These are phyloP conservation scores for Dasysyrphus albostriatus DNA, from an alignment of 2,888 invertebrate genomes.

Conservation along the genomic window DNA sequence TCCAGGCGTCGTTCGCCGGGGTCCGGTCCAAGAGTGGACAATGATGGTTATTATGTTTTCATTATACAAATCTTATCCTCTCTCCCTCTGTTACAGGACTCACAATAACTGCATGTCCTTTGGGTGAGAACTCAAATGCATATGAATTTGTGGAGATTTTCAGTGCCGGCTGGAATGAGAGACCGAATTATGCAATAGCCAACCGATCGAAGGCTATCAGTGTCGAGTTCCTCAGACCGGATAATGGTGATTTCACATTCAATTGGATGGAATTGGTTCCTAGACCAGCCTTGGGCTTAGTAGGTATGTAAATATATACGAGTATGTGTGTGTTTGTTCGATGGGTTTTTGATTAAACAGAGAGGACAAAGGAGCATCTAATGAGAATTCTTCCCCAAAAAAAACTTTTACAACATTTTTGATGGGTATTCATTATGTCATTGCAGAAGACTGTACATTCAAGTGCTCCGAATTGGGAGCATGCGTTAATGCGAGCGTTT, in stretches of 20 bases:
- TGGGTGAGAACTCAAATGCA: conserved; percentile 84
- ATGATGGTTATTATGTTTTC: conserved; percentile 29
- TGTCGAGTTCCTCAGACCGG: conserved; percentile 91
- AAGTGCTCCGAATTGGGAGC: conserved; percentile 92
- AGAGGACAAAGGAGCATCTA: conserved; percentile 11
- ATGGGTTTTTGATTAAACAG: conserved; percentile 27
- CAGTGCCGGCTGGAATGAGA: conserved; percentile 92
- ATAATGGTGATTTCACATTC: conserved; percentile 90
- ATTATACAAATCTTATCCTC: conserved; percentile 22
- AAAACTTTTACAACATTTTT: not conserved
- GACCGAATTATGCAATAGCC: conserved; percentile 85
- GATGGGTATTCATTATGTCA: conserved; percentile 53
- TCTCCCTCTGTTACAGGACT: conserved; percentile 81
- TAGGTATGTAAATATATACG: conserved; percentile 78
- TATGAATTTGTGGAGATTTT: conserved; percentile 91
- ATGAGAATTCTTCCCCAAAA: conserved; percentile 3
- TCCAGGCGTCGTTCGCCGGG: too few species aligned
- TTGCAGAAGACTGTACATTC: conserved; percentile 90
- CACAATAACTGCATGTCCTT: conserved; percentile 85
- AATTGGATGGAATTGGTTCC: conserved; percentile 93
- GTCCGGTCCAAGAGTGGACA: not conserved
- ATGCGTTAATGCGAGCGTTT: conserved; percentile 90
- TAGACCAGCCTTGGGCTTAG: conserved; percentile 83
- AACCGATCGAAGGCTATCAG: conserved; percentile 88
- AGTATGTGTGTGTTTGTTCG: not conserved